These are phyloP conservation scores for Sabellastarte sp. DNA, from an alignment of 2,888 invertebrate genomes.

Conservation along the genomic window DNA sequence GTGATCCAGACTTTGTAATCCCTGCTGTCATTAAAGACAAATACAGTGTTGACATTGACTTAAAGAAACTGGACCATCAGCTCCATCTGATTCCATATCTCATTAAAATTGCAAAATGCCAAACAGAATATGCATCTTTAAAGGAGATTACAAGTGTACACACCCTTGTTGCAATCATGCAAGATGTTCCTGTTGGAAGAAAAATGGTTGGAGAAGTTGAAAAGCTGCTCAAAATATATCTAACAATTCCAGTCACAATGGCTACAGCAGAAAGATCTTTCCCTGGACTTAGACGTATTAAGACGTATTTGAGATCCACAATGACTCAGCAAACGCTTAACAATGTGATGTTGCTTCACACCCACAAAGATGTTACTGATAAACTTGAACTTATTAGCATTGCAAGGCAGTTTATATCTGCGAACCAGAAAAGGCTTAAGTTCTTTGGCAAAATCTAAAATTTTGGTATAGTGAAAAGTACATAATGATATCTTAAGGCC, in stretches of 20 bases:
- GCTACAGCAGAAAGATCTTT: conserved; percentile 7
- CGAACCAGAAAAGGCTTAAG: no score
- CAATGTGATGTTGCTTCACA: conserved; percentile 4
- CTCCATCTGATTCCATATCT: background rate
- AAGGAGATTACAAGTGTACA: background rate
- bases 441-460: no score
- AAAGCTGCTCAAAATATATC: background rate
- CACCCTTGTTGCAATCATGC: background rate
- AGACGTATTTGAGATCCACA: conserved; percentile 4
- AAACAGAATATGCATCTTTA: background rate
- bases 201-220: background rate
- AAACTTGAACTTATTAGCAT: no score
- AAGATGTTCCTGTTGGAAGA: background rate
- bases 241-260: conserved; percentile 9
- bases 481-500: no score
- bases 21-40: background rate
- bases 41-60: background rate
- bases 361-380: no score
- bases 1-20: background rate
- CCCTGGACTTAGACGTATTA: conserved; percentile 3
- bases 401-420: no score
- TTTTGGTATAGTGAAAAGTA: no score
- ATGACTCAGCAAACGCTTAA: conserved; percentile 7
- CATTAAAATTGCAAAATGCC: background rate
- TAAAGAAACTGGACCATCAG: background rate